These are phyloP conservation scores for Sesamia inferens DNA, from an alignment of 2,888 invertebrate species.

Conservation along the genomic window DNA sequence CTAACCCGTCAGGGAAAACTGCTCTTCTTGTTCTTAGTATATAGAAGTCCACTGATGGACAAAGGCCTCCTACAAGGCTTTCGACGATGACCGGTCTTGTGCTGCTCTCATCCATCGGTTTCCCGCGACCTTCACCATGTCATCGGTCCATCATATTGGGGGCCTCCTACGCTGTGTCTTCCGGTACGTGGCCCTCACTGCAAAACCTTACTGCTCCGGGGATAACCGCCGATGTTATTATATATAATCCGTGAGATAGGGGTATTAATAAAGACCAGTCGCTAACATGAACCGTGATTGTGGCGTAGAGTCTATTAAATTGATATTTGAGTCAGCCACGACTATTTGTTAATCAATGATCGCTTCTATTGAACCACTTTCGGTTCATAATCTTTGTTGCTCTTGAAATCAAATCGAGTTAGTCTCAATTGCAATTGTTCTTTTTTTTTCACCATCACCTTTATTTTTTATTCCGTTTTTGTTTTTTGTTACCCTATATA, in stretches of 20 bases:
- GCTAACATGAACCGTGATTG: constrained; percentile 27
- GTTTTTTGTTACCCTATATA: background rate
- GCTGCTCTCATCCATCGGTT: too few relatives aligned
- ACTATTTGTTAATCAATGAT: constrained; percentile 20
- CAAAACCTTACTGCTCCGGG: too few relatives aligned
- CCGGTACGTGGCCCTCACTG: too few relatives aligned
- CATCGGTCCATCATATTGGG: too few relatives aligned
- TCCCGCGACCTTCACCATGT: too few relatives aligned
- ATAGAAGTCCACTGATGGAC: too few relatives aligned
- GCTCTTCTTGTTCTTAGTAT: too few relatives aligned
- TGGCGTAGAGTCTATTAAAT: constrained; percentile 39
- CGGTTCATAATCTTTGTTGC: constrained; percentile 12
- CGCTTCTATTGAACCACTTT: constrained; percentile 16
- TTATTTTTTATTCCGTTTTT: too few relatives aligned
- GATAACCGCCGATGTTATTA: background rate
- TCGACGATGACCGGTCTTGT: too few relatives aligned
- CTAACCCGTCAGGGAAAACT: background rate
- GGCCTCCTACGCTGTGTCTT: too few relatives aligned
- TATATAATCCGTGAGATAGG: constrained; percentile 9
- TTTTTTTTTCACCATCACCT: background rate
- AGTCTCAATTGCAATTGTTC: background rate
- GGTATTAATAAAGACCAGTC: constrained; percentile 15
- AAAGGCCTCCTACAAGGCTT: too few relatives aligned
- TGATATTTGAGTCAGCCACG: constrained; percentile 39
- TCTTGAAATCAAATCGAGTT: constrained; percentile 1